Percentiles rank a stretch among this genome's conserved stretches.
Evolutionary conservation across 2,888 invertebrate species (phyloP).

Genomic region (Eristalinus sepulchralis): DNA sequence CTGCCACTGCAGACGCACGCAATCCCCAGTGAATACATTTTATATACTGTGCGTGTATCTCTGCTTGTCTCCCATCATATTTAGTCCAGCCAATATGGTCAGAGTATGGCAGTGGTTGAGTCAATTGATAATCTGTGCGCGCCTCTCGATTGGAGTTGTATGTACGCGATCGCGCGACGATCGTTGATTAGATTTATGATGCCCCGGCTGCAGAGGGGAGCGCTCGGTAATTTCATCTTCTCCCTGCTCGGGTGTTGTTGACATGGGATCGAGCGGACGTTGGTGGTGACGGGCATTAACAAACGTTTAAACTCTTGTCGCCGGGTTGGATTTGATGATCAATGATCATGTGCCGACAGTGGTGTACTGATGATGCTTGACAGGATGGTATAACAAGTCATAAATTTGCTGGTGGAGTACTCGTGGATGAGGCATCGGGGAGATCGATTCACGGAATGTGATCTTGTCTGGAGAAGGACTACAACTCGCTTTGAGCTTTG

Average conservation of each 20-base stretch:
- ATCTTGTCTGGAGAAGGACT: neutral
- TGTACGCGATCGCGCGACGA: conserved; percentile 6
- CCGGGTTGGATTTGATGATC: conserved; percentile 54
- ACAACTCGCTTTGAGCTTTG: too few species aligned
- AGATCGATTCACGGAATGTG: neutral
- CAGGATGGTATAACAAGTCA: conserved; percentile 61
- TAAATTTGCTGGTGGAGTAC: conserved; percentile 24
- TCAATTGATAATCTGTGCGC: conserved; percentile 56
- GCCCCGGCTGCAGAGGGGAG: neutral
- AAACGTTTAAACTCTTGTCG: conserved; percentile 67
- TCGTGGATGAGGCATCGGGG: neutral
- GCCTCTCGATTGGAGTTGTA: neutral
- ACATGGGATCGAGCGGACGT: conserved; percentile 8
- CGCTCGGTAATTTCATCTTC: neutral
- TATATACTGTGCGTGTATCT: conserved; percentile 13
- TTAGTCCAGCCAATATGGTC: conserved; percentile 59
- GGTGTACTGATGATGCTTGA: conserved; percentile 40
- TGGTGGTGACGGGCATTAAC: conserved; percentile 59
- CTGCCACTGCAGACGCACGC: conserved; percentile 54
- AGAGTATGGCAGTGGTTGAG: conserved; percentile 24
- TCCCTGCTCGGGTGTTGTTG: neutral
- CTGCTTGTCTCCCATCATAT: conserved; percentile 51
- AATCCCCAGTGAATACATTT: conserved; percentile 64
- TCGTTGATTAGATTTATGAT: conserved; percentile 66
- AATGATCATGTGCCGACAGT: conserved; percentile 65